A percentile compares a stretch with the other conserved stretches of the same genome.
Conservation (phyloP, 2,113 vertebrate genomes). For the Elephas maximus region DNA sequence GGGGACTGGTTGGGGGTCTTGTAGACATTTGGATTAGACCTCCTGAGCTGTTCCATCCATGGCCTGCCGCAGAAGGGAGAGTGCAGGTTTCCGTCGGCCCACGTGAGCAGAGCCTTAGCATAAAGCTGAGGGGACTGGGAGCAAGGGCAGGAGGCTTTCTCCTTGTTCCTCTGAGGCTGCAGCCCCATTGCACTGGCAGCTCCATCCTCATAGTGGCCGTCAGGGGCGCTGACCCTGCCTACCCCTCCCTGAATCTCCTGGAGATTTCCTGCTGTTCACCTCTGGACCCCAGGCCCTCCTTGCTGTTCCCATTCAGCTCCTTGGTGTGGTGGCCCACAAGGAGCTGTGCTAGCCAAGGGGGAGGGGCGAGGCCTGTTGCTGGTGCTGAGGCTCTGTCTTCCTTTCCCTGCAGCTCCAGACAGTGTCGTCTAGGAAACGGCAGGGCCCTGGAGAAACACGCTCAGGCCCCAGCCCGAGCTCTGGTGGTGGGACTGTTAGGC, state of each 20-base stretch:
- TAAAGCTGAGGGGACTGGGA: neutral
- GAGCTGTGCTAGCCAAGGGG: slow-evolving; percentile 59
- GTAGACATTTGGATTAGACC: neutral
- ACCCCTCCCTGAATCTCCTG: neutral
- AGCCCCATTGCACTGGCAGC: neutral
- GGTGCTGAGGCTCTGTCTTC: slow-evolving; percentile 67
- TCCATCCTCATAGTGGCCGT: neutral
- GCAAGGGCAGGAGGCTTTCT: neutral
- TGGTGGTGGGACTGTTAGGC: neutral
- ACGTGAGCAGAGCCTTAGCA: neutral
- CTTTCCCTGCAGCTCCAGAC: slow-evolving; percentile 65
- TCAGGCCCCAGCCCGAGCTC: slow-evolving; percentile 28
- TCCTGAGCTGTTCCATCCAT: neutral
- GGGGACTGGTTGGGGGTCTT: neutral
- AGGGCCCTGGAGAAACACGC: slow-evolving; percentile 77
- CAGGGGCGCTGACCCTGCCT: neutral
- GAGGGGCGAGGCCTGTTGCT: slow-evolving; percentile 51
- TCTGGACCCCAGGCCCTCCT: neutral
- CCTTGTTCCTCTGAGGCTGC: neutral
- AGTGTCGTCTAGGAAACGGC: slow-evolving; percentile 86
- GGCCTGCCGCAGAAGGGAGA: neutral
- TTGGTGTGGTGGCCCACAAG: slow-evolving; percentile 45
- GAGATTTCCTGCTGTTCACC: slow-evolving; percentile 58
- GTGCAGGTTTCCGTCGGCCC: neutral
- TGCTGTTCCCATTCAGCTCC: slow-evolving; percentile 60